Conservation (phyloP, 2,113 vertebrate species). For the Brienomyrus brachyistius region DNA sequence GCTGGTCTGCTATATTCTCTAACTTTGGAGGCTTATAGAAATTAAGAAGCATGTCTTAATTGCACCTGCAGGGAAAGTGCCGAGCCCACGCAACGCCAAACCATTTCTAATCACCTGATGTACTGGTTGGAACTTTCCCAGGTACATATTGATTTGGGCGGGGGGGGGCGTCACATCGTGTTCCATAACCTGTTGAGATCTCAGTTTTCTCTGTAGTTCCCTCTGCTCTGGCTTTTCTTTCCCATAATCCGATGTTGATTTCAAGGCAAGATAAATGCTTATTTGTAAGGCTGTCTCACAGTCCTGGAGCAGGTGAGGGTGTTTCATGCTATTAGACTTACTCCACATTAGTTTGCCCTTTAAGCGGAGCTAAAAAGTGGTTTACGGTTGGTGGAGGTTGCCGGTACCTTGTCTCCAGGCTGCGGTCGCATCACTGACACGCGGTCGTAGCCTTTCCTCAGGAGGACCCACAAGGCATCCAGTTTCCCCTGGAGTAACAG, state of each 20-base stretch:
- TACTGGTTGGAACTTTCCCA: neutral
- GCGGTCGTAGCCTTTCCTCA: constrained; percentile 86
- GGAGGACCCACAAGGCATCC: constrained; percentile 86
- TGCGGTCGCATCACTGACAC: constrained; percentile 95
- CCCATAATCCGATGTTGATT: neutral
- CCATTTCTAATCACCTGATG: neutral
- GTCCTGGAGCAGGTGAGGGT: neutral
- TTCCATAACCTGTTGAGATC: neutral
- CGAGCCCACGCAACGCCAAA: neutral
- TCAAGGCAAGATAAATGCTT: neutral
- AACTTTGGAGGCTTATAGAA: neutral
- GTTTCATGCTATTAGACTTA: neutral
- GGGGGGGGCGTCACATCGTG: neutral
- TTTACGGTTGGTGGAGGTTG: neutral
- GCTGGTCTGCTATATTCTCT: neutral
- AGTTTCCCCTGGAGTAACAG: constrained; percentile 75
- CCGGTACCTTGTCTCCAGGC: constrained; percentile 88
- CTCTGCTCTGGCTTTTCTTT: neutral
- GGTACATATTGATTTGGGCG: neutral
- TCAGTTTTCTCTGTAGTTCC: neutral
- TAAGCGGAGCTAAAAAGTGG: neutral
- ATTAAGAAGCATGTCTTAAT: neutral
- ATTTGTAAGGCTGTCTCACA: neutral
- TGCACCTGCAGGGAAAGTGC: neutral
- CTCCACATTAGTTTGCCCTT: neutral